Evolutionary conservation across 2,888 invertebrate species (phyloP).

Genomic region (Bibio marci): DNA sequence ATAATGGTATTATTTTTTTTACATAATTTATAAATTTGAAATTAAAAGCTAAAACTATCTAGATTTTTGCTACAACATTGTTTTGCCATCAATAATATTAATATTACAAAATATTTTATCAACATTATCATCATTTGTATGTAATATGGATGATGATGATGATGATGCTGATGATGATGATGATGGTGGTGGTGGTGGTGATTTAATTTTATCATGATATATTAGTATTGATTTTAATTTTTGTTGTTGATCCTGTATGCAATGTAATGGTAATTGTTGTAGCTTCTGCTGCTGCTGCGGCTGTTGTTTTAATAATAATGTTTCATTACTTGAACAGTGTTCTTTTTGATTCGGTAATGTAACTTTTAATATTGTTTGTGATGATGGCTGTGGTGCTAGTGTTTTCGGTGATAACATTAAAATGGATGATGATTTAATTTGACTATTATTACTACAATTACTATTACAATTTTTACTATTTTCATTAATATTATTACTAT

Average conservation of each 20-base stretch:
- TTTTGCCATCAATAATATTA: neutral
- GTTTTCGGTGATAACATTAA: neutral
- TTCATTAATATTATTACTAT: too few relatives aligned
- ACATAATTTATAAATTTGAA: too few relatives aligned
- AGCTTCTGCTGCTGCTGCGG: neutral
- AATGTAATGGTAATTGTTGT: too few relatives aligned
- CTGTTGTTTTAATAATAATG: slow-evolving; percentile 1
- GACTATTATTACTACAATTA: too few relatives aligned
- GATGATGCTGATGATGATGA: too few relatives aligned
- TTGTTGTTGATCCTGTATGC: too few relatives aligned
- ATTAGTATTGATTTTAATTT: too few relatives aligned
- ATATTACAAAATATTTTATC: neutral
- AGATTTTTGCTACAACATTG: slow-evolving; percentile 1
- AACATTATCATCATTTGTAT: slow-evolving; percentile 2
- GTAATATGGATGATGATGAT: neutral
- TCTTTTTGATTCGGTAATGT: slow-evolving; percentile 5
- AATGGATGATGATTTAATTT: neutral
- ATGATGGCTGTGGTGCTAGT: neutral
- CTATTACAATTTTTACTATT: too few relatives aligned
- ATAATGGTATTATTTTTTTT: too few relatives aligned
- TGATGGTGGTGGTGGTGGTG: too few relatives aligned
- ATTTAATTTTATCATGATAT: neutral
- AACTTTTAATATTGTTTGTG: slow-evolving; percentile 4
- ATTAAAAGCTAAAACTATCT: too few relatives aligned
- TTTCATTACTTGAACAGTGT: slow-evolving; percentile 4